Base-by-base conservation (phyloP, 2,888 invertebrate species). In the Lithophane socia region DNA sequence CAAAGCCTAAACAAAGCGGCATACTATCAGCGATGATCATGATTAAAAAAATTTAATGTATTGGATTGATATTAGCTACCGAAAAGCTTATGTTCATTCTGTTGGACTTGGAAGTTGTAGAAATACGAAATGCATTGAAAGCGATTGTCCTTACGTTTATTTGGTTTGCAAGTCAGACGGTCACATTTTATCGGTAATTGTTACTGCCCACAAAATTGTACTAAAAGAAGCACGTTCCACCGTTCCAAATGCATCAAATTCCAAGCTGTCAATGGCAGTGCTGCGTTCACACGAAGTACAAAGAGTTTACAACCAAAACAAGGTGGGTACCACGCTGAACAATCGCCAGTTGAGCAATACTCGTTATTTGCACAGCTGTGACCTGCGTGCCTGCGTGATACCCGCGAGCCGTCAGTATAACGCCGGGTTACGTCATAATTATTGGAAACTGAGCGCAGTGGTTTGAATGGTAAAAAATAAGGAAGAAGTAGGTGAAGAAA, bases 331-430 rank as follows among this genome's bases (percentile, higher is more conserved):
- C 81, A 82, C 76, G 82, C 64, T 68, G 80, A 88, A 91, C 91
- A 91, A 92, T 89, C 82, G 86, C 54, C 78, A 66, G 82, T 91
- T 90, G 86, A 86, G 85, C 75, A 87, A 88, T 76, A 65, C 67
- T 37, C 16, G 56, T 73, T 87, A 86, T 90, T 91, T 91, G 87
- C 86, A 85, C 87, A 91, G 89, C 83, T 88, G 87, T 54, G 72
- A 75, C 75, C 78, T 42, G 68, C 73, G 77, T 42, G 49, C 56
- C 24, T 29, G 64, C 67, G 64, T 63, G 75, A 5, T 56, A 44
- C 66, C 42, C 54, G 64, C n/a, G 82, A 70, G 24, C 21, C 70
- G n/a, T 73, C 72, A 61, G 10, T 47, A 44, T 42, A 47, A 72
- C 44, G 37, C 66, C 58, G 13, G 18, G 18, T 70, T 73, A 37